Evolutionary conservation across 2,113 vertebrate species (phyloP).

Genomic region (Mastomys coucha): DNA sequence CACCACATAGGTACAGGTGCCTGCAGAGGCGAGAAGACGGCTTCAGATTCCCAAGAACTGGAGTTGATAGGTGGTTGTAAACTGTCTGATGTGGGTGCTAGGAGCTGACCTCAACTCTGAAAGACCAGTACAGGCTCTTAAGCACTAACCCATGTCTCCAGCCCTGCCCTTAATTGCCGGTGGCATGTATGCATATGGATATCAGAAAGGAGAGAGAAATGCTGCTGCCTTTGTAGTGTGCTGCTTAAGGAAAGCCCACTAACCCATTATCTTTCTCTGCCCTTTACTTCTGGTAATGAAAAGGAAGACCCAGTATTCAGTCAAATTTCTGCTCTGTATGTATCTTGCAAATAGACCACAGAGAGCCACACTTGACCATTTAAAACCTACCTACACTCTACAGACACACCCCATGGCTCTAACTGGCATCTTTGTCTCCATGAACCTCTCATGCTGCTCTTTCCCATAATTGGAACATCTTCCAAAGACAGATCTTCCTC

Average conservation of each 20-base stretch:
- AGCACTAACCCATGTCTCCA: neutral
- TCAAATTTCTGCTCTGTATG: neutral
- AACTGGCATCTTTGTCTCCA: neutral
- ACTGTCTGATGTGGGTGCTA: neutral
- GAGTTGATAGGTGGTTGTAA: neutral
- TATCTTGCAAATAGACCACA: neutral
- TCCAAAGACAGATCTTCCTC: neutral
- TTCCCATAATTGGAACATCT: neutral
- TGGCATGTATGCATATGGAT: too few species aligned
- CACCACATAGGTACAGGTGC: neutral
- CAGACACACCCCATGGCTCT: accelerated
- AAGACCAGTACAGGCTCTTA: neutral
- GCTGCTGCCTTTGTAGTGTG: too few species aligned
- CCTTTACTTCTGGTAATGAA: neutral
- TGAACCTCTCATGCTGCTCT: neutral
- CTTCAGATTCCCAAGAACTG: too few species aligned
- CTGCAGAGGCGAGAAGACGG: neutral
- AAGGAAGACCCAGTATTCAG: neutral
- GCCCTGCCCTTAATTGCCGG: neutral
- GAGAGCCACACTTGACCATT: neutral
- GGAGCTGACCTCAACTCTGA: neutral
- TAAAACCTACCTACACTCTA: neutral
- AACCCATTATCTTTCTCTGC: accelerated
- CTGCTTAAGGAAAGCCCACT: neutral
- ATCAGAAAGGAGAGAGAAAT: neutral